Conservation (phyloP, 37 sponge, comb jelly and placozoan species). For the Aplysina aerophoba region DNA sequence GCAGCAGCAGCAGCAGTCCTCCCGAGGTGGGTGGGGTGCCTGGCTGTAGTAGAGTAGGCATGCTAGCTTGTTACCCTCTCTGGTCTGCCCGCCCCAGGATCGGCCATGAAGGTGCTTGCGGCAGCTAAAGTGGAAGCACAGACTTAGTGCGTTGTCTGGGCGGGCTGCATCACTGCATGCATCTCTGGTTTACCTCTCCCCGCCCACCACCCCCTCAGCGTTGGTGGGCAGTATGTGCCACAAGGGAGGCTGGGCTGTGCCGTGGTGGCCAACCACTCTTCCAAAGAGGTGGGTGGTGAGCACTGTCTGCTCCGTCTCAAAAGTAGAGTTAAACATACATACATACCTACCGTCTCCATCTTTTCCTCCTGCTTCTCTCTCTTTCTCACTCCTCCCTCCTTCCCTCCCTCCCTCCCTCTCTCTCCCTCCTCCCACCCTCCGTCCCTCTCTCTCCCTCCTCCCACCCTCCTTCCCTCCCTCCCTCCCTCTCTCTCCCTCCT, state of each 20-base stretch:
- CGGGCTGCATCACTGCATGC: neutral
- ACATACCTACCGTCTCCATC: too few relatives aligned
- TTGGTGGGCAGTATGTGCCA: conserved; percentile 78
- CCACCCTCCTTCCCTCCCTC: too few relatives aligned
- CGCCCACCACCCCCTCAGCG: conserved; percentile 38
- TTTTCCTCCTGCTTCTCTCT: too few relatives aligned
- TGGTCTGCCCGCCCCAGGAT: neutral
- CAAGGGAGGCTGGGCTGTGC: conserved; percentile 88
- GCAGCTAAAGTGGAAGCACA: conserved; percentile 67
- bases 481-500: too few relatives aligned
- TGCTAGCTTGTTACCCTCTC: neutral
- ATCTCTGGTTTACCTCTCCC: neutral
- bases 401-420: too few relatives aligned
- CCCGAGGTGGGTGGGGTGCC: neutral
- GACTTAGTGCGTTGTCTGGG: conserved; percentile 61
- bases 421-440: too few relatives aligned
- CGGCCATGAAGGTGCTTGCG: conserved; percentile 43
- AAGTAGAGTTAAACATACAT: too few relatives aligned
- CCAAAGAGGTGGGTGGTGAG: conserved; percentile 59
- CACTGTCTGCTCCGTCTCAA: neutral
- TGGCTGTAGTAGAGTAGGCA: neutral
- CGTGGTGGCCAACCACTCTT: conserved; percentile 64
- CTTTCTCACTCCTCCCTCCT: too few relatives aligned
- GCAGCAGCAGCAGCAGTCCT: neutral
- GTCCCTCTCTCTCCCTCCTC: too few relatives aligned